Percentiles rank a stretch among this genome's conserved stretches.
phyloP scores from a whole-genome alignment of 2,888 invertebrate species.

The Hetaerina titia region DNA sequence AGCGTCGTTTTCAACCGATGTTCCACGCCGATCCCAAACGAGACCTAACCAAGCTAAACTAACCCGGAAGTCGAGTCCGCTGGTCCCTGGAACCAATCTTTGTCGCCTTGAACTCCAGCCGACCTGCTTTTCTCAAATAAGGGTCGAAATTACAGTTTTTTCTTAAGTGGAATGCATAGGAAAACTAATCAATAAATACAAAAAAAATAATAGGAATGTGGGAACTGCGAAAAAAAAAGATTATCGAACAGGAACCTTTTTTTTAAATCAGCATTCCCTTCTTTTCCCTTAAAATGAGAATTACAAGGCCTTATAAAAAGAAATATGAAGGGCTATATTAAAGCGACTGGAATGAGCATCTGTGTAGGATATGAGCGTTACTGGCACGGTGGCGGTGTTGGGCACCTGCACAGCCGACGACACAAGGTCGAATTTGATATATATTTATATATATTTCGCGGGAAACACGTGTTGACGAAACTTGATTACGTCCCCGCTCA shows the following conservation, averaged over 20 bases:
- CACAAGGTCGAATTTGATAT: slow-evolving; percentile 25
- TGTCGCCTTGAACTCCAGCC: neutral
- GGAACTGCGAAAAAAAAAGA: neutral
- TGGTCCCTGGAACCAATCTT: slow-evolving; percentile 11
- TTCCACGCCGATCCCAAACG: neutral
- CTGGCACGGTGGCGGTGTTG: neutral
- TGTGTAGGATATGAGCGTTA: slow-evolving; percentile 35
- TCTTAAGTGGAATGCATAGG: neutral
- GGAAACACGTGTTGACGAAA: slow-evolving; percentile 37
- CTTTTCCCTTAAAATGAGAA: slow-evolving; percentile 41
- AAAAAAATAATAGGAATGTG: slow-evolving; percentile 51
- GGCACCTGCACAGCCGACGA: slow-evolving; percentile 1
- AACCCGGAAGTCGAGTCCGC: neutral
- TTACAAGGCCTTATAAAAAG: slow-evolving; percentile 14
- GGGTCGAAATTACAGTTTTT: neutral
- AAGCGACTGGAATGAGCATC: slow-evolving; percentile 39
- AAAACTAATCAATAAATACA: slow-evolving; percentile 59
- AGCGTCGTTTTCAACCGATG: neutral
- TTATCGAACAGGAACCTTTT: slow-evolving; percentile 26
- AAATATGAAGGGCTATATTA: slow-evolving; percentile 35
- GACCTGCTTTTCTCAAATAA: neutral
- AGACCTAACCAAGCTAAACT: neutral
- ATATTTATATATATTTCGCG: neutral
- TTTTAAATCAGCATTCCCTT: slow-evolving; percentile 18
- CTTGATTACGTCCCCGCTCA: slow-evolving; percentile 42